A percentile compares a stretch with the other conserved stretches of the same genome.
Evolutionary conservation across 2,888 invertebrate genomes (phyloP).

Genomic region (Euplexia lucipara): DNA sequence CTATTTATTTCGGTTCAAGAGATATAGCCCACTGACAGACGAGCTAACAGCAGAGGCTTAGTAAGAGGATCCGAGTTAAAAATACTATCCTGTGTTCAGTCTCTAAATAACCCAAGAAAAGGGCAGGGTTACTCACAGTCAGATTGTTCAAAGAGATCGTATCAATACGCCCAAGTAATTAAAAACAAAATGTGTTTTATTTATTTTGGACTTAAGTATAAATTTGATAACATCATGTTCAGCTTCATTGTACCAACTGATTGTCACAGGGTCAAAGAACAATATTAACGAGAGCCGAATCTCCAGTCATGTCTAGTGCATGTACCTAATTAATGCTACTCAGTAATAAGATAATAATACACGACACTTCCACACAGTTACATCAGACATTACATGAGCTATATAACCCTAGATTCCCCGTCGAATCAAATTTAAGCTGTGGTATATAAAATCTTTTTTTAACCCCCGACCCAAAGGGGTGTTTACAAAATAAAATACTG

Average conservation of each 20-base stretch:
- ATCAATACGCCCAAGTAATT: no score
- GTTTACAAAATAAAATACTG: no score
- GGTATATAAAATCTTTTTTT: background rate
- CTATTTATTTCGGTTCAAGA: no score
- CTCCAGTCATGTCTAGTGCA: constrained; percentile 13
- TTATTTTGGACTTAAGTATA: background rate
- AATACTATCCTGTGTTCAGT: no score
- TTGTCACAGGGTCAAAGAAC: constrained; percentile 43
- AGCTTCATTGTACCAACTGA: constrained; percentile 1
- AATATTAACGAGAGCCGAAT: constrained; percentile 13
- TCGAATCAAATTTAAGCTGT: background rate
- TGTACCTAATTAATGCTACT: constrained; percentile 26
- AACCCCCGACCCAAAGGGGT: no score
- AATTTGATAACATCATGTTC: constrained; percentile 4
- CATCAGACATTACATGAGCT: background rate
- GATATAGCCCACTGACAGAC: no score
- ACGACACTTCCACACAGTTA: constrained; percentile 14
- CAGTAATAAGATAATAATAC: constrained; percentile 18
- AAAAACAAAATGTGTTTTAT: background rate
- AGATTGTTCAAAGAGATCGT: no score
- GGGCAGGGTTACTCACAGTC: no score
- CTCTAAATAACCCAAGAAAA: no score
- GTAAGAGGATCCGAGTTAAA: no score
- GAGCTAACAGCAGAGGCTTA: no score
- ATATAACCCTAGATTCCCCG: constrained; percentile 9